Percentiles rank a stretch among this genome's conserved stretches.
These are phyloP conservation scores for Acromyrmex charruanus DNA, from an alignment of 1,140 invertebrate species.

Conservation along the genomic window DNA sequence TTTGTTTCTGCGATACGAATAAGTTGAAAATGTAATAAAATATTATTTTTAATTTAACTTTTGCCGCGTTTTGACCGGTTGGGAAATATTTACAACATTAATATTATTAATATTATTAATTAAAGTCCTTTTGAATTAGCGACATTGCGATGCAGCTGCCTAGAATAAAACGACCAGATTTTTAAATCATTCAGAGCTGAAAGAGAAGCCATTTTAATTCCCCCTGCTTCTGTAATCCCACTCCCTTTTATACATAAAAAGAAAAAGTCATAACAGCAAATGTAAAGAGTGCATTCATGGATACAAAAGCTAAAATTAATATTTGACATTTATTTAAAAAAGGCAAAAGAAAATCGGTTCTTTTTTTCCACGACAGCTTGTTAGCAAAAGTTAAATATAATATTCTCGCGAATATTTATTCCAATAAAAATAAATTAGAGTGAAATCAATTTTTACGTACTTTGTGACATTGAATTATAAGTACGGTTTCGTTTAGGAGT, in stretches of 20 bases:
- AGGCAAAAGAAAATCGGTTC: not conserved
- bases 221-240: not conserved
- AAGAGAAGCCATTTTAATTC: slow-evolving; percentile 11
- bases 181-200: slow-evolving; percentile 25
- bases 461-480: slow-evolving; percentile 2
- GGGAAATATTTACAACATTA: slow-evolving; percentile 11
- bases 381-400: slow-evolving; percentile 27
- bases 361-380: not conserved
- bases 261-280: slow-evolving; percentile 33
- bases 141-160: not conserved
- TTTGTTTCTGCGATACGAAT: not conserved
- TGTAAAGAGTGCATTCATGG: not conserved
- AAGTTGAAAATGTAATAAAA: not conserved
- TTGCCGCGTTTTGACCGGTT: not conserved
- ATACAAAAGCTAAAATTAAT: slow-evolving; percentile 34
- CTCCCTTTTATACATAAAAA: not conserved
- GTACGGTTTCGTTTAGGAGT: not conserved
- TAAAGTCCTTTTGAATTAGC: slow-evolving; percentile 9
- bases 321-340: slow-evolving; percentile 29
- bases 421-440: slow-evolving; percentile 6
- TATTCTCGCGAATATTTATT: not conserved
- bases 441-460: slow-evolving; percentile 29
- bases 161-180: slow-evolving; percentile 22
- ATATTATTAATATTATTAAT: slow-evolving; percentile 31
- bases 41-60: not conserved